Base-by-base conservation (phyloP, 2,888 invertebrate genomes). In the Hypomecis punctinalis region DNA sequence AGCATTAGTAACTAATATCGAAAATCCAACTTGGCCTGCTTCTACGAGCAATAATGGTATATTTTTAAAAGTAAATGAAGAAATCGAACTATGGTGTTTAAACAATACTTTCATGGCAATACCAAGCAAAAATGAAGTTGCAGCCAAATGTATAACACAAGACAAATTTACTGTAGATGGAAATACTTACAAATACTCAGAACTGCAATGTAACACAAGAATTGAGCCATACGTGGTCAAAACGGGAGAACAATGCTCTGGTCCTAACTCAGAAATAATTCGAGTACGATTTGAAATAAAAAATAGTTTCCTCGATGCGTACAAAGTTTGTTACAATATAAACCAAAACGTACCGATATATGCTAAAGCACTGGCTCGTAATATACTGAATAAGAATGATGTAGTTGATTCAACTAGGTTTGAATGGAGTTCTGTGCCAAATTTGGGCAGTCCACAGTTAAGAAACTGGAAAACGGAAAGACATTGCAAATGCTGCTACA, bases 101-200 rank as follows among this genome's bases (percentile, higher is more conserved):
- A 64, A 61, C 7, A 4, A 42, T n/a, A 48, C 43, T 39, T 70
- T 72, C 35, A 59, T 62, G 58, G 47, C 37, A 36, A 40, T 65
- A 42, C 65, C 69, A 11, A 61, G 9, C 5, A 57, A 49, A n/a
- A 54, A 40, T 4, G 63, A 37, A 64, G 48, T 69, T 40, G 61
- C 45, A 13, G 72, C 68, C n/a, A 46, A 66, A 61, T 72, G 72
- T 56, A 8, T 54, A 33, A 62, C 55, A n/a, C 46, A 69, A 66
- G 70, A 72, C 37, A 57, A 53, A 49, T 69, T 72, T 11, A 54
- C 56, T 5, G 55, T 69, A 6, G 57, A 69, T n/a, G 66, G 65
- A 5, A 65, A 64, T 33, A 58, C 7, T n/a, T 69, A 63, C 51
- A 60, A 52, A 33, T 68, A 68, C 51, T 40, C 60, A 33, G 68